phyloP scores from a whole-genome alignment of 2,797 vertebrate genomes.

The Melanotaenia pygmaea region DNA sequence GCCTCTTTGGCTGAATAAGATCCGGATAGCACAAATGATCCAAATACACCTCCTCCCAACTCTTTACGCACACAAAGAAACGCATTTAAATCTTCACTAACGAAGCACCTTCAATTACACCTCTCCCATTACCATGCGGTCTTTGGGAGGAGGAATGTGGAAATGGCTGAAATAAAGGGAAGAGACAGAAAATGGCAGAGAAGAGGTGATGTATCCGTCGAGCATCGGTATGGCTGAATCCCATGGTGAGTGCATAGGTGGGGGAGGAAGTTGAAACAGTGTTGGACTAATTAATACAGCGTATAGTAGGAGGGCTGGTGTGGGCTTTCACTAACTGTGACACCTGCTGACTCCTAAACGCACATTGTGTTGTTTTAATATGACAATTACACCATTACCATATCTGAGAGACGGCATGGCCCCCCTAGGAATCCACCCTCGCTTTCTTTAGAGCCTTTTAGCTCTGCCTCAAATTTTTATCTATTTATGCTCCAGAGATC shows the following conservation, averaged over 20 bases:
- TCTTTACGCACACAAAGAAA: constrained; percentile 68
- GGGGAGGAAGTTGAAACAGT: constrained; percentile 77
- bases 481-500: constrained; percentile 76
- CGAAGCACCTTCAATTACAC: constrained; percentile 79
- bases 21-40: constrained; percentile 67
- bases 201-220: constrained; percentile 65
- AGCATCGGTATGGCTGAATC: constrained; percentile 72
- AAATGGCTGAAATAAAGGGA: constrained; percentile 70
- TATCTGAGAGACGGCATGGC: constrained; percentile 81
- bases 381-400: constrained; percentile 85
- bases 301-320: constrained; percentile 77
- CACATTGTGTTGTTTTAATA: constrained; percentile 85
- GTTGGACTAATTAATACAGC: constrained; percentile 82
- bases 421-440: constrained; percentile 81
- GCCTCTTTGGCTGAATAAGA: constrained; percentile 60
- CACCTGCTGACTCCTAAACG: constrained; percentile 85
- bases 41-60: constrained; percentile 47
- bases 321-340: constrained; percentile 80
- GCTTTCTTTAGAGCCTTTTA: constrained; percentile 79
- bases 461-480: constrained; percentile 71
- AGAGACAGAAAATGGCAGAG: constrained; percentile 49
- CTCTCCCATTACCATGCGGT: constrained; percentile 75
- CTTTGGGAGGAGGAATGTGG: constrained; percentile 74
- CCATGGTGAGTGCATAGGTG: constrained; percentile 71
- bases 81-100: constrained; percentile 76